Evolutionary conservation across 1,140 invertebrate genomes (phyloP), one percentile per base, ranked within the genome.

Genomic region (Macrotrachela quadricornifera): DNA sequence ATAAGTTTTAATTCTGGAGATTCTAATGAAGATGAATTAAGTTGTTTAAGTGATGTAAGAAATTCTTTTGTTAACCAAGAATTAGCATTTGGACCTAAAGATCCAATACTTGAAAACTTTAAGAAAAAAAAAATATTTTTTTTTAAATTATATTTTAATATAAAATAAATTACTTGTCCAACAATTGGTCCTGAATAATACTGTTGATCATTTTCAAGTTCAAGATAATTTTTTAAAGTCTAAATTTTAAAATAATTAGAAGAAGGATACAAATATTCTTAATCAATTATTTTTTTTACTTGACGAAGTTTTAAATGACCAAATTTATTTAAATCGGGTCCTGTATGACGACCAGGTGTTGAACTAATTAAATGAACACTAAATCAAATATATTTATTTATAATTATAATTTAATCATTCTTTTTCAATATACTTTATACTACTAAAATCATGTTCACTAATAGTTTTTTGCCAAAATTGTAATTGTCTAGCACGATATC

Each of bases 61-160:
- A 82, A 76, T 55, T 81, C 76, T 30, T 73, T 71, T 43, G 69
- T 66, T 11, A 85, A 60, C 82, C 82, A 86, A 13, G 73, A 66
- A n/a, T 77, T 73, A 37, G 76, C 73, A 55, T 68, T 76, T 6
- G 76, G 65, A 10, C 85, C 85, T 40, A 87, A 75, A 38, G 78
- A 80, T 9, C 90, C 87, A 54, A 94, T 82, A 58, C 85, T 90
- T 13, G 85, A 90, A 58, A 83, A 82, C 68, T 92, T 87, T 14
- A 79, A 79, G 36, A 90, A 65, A 9, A 83, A 30, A 8, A 30
- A 8, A 4, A 4, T 30, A 2, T 4, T 4, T 30, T 30, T 30
- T 30, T 8, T 30, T 30, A 30, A 4, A 30, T 30, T 4, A 30
- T n/a, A n/a, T n/a, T n/a, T n/a, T n/a, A 30, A 30, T 4, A 30